A percentile compares a stretch with the other conserved stretches of the same genome.
Conservation (phyloP, 1,140 invertebrate genomes). For the Penaeus japonicus region DNA sequence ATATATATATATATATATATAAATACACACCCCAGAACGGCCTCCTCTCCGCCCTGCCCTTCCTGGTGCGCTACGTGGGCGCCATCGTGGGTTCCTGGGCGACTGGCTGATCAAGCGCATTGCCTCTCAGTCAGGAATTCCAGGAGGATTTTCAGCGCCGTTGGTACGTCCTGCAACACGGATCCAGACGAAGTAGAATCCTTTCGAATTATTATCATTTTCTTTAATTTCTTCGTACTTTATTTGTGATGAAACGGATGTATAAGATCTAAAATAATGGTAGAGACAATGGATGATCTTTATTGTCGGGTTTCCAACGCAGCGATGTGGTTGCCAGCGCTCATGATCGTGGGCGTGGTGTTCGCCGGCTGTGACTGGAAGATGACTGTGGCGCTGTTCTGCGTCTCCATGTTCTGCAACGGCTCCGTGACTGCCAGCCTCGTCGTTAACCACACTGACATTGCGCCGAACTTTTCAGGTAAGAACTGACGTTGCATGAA, state of each 20-base stretch:
- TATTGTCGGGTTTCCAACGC: neutral
- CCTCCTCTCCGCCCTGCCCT: slow-evolving; percentile 36
- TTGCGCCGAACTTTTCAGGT: slow-evolving; percentile 38
- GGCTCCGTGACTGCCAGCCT: neutral
- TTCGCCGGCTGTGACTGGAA: neutral
- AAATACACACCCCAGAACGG: slow-evolving; percentile 26
- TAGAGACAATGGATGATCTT: too few relatives aligned
- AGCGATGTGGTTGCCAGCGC: slow-evolving; percentile 6
- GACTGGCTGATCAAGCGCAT: slow-evolving; percentile 6
- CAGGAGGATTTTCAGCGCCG: slow-evolving; percentile 19
- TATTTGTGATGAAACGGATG: too few relatives aligned
- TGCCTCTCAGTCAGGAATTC: neutral
- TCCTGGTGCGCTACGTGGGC: slow-evolving; percentile 36
- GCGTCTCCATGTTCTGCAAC: slow-evolving; percentile 7
- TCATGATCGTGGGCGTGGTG: neutral
- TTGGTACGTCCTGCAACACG: too few relatives aligned
- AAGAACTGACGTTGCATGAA: too few relatives aligned
- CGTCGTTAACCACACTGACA: slow-evolving; percentile 24
- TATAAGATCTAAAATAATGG: too few relatives aligned
- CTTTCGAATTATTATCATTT: too few relatives aligned
- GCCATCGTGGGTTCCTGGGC: neutral
- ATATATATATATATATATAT: too few relatives aligned
- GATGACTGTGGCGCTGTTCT: neutral
- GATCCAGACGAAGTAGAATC: too few relatives aligned
- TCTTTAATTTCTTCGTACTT: too few relatives aligned